phyloP scores from a whole-genome alignment of 2,113 vertebrate genomes.

The Athene cunicularia region DNA sequence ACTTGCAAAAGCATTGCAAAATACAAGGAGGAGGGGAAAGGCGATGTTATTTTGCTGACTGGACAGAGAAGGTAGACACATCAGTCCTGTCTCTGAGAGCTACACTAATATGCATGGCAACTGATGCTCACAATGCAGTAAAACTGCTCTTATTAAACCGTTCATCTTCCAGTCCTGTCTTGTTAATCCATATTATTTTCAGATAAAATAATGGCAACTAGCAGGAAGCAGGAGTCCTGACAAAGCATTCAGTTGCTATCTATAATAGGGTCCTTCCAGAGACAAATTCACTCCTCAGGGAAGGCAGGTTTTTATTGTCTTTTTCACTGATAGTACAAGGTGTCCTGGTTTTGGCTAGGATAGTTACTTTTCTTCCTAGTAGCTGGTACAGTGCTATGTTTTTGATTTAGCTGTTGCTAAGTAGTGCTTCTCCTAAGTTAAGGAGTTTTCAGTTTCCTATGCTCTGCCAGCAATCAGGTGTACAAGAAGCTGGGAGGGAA shows the following conservation, averaged over 20 bases:
- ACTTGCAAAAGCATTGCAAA: slow-evolving; percentile 26
- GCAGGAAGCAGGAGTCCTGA: not conserved
- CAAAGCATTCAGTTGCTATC: not conserved
- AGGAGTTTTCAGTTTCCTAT: too few relatives aligned
- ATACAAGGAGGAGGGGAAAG: slow-evolving; percentile 61
- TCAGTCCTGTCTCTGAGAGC: not conserved
- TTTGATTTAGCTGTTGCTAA: too few relatives aligned
- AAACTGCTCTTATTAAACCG: not conserved
- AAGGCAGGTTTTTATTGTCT: not conserved
- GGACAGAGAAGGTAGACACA: not conserved
- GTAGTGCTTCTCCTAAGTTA: too few relatives aligned
- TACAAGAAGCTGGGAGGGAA: too few relatives aligned
- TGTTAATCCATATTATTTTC: not conserved
- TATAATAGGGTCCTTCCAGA: not conserved
- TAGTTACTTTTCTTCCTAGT: too few relatives aligned
- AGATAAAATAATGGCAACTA: not conserved
- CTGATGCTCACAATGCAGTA: not conserved
- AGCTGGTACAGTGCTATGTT: too few relatives aligned
- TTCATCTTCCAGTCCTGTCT: not conserved
- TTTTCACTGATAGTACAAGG: not conserved
- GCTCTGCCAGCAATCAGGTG: too few relatives aligned
- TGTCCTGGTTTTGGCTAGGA: too few relatives aligned
- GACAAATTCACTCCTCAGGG: not conserved
- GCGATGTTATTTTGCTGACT: slow-evolving; percentile 35
- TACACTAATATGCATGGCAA: not conserved